Conservation (phyloP, 2,888 invertebrate genomes). For the Nasonia oneida region DNA sequence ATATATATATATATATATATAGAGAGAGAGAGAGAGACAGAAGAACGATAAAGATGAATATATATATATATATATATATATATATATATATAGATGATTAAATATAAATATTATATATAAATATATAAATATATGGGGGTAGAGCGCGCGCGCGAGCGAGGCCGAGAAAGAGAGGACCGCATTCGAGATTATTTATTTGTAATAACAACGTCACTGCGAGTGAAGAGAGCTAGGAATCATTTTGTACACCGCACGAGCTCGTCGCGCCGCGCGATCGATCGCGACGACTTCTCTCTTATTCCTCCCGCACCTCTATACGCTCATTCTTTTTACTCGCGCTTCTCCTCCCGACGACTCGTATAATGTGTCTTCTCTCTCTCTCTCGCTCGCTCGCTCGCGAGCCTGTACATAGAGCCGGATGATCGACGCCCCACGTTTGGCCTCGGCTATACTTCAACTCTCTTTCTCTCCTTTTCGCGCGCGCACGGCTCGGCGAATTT, state of each 20-base stretch:
- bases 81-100: conserved; percentile 66
- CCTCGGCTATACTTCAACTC: not conserved
- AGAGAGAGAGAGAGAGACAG: not conserved
- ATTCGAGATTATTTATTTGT: conserved; percentile 78
- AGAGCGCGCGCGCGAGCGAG: not conserved
- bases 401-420: conserved; percentile 39
- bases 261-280: conserved; percentile 57
- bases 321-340: not conserved
- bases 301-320: too few species aligned
- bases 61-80: too few species aligned
- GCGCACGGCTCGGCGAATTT: not conserved
- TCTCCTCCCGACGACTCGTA: not conserved
- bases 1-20: conserved; percentile 44
- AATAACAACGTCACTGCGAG: conserved; percentile 62
- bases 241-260: conserved; percentile 44
- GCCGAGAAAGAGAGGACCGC: conserved; percentile 64
- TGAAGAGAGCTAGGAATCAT: not conserved
- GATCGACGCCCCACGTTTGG: conserved; percentile 37
- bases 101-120: conserved; percentile 67
- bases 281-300: conserved; percentile 12
- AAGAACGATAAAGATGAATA: conserved; percentile 56
- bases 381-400: not conserved
- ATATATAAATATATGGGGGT: conserved; percentile 66
- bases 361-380: conserved; percentile 1
- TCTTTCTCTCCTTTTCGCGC: not conserved